These are phyloP conservation scores for Trypoxylon attenuatum DNA, from an alignment of 2,888 invertebrate species.

Conservation along the genomic window DNA sequence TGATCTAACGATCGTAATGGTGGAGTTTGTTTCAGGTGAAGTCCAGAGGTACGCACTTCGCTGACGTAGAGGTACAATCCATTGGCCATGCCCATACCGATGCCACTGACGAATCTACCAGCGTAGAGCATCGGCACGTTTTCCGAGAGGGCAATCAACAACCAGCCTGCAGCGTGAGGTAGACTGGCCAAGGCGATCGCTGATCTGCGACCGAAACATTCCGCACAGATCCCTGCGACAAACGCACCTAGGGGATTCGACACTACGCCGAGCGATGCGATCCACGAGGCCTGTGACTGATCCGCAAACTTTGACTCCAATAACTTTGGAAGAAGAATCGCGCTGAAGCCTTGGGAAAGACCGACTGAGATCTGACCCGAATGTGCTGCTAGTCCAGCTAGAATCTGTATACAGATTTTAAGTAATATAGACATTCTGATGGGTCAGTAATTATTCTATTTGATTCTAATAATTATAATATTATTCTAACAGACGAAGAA, in stretches of 20 bases:
- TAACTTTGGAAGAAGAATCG: conserved; percentile 84
- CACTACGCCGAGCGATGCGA: conserved; percentile 83
- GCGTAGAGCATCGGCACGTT: conserved; percentile 80
- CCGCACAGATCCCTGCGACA: conserved; percentile 82
- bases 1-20: background rate
- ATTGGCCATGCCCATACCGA: conserved; percentile 79
- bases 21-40: background rate
- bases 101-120: conserved; percentile 82
- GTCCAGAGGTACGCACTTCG: conserved; percentile 50
- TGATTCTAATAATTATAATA: too few species aligned
- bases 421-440: background rate
- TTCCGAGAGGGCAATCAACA: conserved; percentile 81
- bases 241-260: conserved; percentile 84
- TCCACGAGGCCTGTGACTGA: conserved; percentile 82
- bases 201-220: conserved; percentile 80
- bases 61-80: conserved; percentile 71
- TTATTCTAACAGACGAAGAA: too few species aligned
- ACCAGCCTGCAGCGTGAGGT: conserved; percentile 83
- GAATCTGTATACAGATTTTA: conserved; percentile 74
- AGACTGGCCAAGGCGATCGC: conserved; percentile 82
- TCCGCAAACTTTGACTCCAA: conserved; percentile 77
- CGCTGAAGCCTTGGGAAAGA: conserved; percentile 85
- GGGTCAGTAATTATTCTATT: too few species aligned
- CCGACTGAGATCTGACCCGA: conserved; percentile 86
- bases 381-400: conserved; percentile 84